These are phyloP conservation scores for Metellina segmentata DNA, from an alignment of 2,888 invertebrate species.

Conservation along the genomic window DNA sequence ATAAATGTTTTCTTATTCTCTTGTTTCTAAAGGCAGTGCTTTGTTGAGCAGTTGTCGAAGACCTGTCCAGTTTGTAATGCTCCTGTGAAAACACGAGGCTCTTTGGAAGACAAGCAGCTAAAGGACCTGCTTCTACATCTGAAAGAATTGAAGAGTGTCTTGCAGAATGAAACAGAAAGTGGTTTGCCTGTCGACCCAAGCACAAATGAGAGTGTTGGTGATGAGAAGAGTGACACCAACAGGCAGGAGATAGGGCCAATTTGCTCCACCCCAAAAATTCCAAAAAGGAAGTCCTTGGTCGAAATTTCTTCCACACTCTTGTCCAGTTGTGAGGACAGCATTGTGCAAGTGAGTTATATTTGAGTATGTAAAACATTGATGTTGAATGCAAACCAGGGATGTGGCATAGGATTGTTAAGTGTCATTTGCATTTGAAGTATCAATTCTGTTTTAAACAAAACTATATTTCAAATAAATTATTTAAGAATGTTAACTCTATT, in stretches of 20 bases:
- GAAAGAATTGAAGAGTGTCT: slow-evolving; percentile 16
- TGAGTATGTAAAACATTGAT: too few species aligned
- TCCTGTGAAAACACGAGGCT: slow-evolving; percentile 45
- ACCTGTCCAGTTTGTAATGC: slow-evolving; percentile 61
- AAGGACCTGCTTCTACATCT: slow-evolving; percentile 28
- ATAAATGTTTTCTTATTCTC: background rate
- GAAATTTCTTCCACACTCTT: background rate
- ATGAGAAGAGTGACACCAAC: background rate
- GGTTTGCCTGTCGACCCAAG: background rate
- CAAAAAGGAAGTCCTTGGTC: background rate
- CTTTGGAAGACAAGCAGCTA: slow-evolving; percentile 59
- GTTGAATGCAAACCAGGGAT: too few species aligned
- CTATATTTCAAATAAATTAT: too few species aligned
- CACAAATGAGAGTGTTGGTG: background rate
- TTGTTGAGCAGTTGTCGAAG: background rate
- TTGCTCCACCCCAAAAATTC: slow-evolving; percentile 39
- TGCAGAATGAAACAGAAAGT: background rate
- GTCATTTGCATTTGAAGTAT: too few species aligned
- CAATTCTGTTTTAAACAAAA: too few species aligned
- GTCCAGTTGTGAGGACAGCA: slow-evolving; percentile 5
- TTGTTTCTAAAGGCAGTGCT: slow-evolving; percentile 36
- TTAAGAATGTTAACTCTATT: too few species aligned
- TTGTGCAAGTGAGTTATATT: slow-evolving; percentile 26
- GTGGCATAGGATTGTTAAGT: too few species aligned
- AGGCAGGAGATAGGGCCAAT: background rate